Percentiles rank a stretch among this genome's conserved stretches.
phyloP scores from a whole-genome alignment of 2,888 invertebrate species.

The Leptinotarsa juncta region DNA sequence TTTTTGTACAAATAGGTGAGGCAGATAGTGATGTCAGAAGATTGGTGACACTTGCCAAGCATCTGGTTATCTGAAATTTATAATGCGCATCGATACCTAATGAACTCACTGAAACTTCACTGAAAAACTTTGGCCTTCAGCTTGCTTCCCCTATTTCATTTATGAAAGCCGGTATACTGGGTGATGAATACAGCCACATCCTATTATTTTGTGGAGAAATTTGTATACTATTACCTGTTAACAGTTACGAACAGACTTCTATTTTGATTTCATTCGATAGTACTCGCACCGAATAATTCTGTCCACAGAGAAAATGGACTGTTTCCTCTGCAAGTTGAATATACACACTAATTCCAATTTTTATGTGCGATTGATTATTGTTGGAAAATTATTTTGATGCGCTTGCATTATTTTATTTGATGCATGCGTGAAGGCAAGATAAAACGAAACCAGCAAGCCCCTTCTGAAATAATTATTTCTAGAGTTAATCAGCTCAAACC shows the following conservation, averaged over 20 bases:
- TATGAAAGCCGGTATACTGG: conserved; percentile 45
- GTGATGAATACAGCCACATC: conserved; percentile 44
- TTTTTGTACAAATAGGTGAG: conserved; percentile 35
- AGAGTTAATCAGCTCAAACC: too few relatives aligned
- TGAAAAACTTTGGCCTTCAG: conserved; percentile 2
- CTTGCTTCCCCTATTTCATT: conserved; percentile 39
- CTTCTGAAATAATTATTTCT: too few relatives aligned
- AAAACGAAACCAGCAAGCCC: too few relatives aligned
- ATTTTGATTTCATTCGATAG: background rate
- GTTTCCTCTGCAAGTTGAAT: background rate
- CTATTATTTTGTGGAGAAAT: conserved; percentile 44
- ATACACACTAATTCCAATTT: background rate
- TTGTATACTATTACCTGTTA: conserved; percentile 2
- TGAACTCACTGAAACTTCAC: conserved; percentile 29
- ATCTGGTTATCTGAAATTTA: conserved; percentile 50
- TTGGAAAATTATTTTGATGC: too few relatives aligned
- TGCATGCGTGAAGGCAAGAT: too few relatives aligned
- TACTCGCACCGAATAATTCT: background rate
- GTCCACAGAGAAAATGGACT: conserved; percentile 4
- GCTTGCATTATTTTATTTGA: too few relatives aligned
- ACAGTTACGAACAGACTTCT: conserved; percentile 16
- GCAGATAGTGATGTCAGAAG: conserved; percentile 33
- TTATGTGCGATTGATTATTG: too few relatives aligned
- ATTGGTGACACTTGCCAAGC: conserved; percentile 44
- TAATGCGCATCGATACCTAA: conserved; percentile 43